phyloP scores from a whole-genome alignment of 2,797 vertebrate genomes.

The Aldrovandia affinis region DNA sequence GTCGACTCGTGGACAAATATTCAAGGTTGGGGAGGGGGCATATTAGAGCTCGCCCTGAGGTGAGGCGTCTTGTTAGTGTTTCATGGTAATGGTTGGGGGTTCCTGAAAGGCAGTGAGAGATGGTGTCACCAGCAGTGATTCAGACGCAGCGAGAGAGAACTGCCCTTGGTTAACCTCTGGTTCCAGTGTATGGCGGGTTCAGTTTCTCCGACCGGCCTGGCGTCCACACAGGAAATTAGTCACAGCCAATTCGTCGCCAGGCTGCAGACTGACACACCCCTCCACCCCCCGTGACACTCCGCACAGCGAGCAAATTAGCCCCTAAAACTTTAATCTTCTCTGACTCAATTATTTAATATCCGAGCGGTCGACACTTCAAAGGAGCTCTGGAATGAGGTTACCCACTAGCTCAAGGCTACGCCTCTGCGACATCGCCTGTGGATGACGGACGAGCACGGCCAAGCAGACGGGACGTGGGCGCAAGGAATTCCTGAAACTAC shows the following conservation, averaged over 20 bases:
- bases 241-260: slow-evolving; percentile 65
- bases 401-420: slow-evolving; percentile 36
- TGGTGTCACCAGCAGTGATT: slow-evolving; percentile 69
- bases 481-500: neutral
- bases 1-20: too few relatives aligned
- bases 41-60: neutral
- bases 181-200: slow-evolving; percentile 66
- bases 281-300: slow-evolving; percentile 63
- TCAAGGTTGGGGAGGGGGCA: neutral
- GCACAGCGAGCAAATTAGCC: slow-evolving; percentile 67
- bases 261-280: slow-evolving; percentile 53
- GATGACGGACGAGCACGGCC: neutral
- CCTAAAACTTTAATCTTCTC: slow-evolving; percentile 75
- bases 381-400: slow-evolving; percentile 56
- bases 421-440: neutral
- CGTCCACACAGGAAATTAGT: slow-evolving; percentile 71
- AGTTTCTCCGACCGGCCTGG: slow-evolving; percentile 64
- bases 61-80: neutral
- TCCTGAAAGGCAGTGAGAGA: slow-evolving; percentile 70
- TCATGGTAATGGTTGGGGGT: slow-evolving; percentile 55
- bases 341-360: slow-evolving; percentile 79
- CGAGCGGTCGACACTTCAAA: slow-evolving; percentile 68
- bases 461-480: neutral
- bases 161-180: slow-evolving; percentile 73
- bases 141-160: slow-evolving; percentile 54